phyloP scores from a whole-genome alignment of 2,797 vertebrate species.

The Apogon talboti region DNA sequence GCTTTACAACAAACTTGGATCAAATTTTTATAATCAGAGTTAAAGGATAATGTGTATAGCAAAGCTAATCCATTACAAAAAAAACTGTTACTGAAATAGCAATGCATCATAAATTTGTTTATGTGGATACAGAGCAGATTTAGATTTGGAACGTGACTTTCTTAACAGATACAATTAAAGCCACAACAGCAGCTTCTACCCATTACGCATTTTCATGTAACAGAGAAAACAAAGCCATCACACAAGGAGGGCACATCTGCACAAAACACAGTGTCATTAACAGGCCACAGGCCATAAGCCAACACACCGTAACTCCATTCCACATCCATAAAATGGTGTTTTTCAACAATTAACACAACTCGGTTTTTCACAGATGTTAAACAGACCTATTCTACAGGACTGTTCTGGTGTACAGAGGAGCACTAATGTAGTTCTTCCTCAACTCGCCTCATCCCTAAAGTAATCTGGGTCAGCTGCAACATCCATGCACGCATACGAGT shows the following conservation, averaged over 20 bases:
- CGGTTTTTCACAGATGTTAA: neutral
- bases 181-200: neutral
- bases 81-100: neutral
- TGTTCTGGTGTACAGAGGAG: neutral
- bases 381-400: neutral
- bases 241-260: neutral
- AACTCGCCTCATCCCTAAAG: conserved; percentile 24
- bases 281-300: neutral
- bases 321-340: neutral
- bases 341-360: neutral
- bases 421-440: conserved; percentile 7
- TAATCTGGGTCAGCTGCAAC: conserved; percentile 61
- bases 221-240: conserved; percentile 4
- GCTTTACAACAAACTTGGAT: neutral
- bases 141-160: too few relatives aligned
- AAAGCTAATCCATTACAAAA: too few relatives aligned
- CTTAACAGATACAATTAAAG: neutral
- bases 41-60: too few relatives aligned
- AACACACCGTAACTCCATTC: neutral
- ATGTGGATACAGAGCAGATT: too few relatives aligned
- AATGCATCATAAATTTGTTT: too few relatives aligned
- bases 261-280: neutral
- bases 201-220: conserved; percentile 21
- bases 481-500: neutral
- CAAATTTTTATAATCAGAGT: too few relatives aligned